phyloP scores from a whole-genome alignment of 2,888 invertebrate species.

The Serrognathus titanus region DNA sequence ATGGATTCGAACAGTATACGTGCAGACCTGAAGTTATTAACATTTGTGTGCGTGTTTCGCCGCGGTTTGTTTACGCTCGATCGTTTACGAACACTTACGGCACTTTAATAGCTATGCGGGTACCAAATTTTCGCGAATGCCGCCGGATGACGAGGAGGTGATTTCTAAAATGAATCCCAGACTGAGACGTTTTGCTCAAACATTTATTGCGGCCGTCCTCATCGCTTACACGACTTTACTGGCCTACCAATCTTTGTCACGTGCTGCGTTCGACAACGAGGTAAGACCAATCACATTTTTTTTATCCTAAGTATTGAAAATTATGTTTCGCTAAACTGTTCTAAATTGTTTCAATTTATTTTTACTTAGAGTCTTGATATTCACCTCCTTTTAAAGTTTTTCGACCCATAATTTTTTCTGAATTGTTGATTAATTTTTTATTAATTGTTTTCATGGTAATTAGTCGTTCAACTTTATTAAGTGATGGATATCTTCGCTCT shows the following conservation, averaged over 20 bases:
- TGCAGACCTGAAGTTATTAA: slow-evolving; percentile 8
- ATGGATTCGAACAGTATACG: slow-evolving; percentile 45
- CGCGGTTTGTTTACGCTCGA: slow-evolving; percentile 42
- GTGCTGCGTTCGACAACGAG: slow-evolving; percentile 29
- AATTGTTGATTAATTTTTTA: too few species aligned
- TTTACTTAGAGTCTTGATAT: too few species aligned
- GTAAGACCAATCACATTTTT: slow-evolving; percentile 12
- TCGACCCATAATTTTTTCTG: too few species aligned
- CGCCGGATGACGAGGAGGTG: slow-evolving; percentile 37
- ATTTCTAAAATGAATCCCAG: slow-evolving; percentile 41
- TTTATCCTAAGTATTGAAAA: background rate
- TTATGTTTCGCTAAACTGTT: background rate
- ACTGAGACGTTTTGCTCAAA: slow-evolving; percentile 42
- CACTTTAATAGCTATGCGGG: slow-evolving; percentile 19
- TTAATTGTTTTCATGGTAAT: too few species aligned
- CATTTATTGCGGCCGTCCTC: slow-evolving; percentile 39
- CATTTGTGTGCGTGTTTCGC: slow-evolving; percentile 41
- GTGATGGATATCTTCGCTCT: too few species aligned
- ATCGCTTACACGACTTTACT: slow-evolving; percentile 42
- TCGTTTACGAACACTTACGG: slow-evolving; percentile 2
- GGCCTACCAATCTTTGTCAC: slow-evolving; percentile 44
- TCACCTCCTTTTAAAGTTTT: too few species aligned
- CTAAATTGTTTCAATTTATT: background rate
- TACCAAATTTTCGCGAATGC: slow-evolving; percentile 23
- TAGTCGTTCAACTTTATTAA: too few species aligned